These are phyloP conservation scores for Psittacus erithacus DNA, from an alignment of 2,113 vertebrate species.

Conservation along the genomic window DNA sequence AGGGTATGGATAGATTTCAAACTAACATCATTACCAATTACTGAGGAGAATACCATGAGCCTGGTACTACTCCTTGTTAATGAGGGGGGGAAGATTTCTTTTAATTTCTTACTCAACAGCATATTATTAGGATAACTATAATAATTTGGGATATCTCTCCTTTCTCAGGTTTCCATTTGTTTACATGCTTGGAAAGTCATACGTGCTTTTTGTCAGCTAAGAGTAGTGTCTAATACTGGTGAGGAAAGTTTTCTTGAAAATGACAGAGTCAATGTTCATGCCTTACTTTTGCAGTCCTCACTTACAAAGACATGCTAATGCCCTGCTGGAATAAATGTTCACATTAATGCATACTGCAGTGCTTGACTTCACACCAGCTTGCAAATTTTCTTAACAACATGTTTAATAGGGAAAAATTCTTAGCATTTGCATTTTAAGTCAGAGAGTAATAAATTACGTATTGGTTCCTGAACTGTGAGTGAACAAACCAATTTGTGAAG, in stretches of 20 bases:
- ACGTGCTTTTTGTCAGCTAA: rapidly evolving
- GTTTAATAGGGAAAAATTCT: background rate
- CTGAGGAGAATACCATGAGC: background rate
- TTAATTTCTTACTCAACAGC: background rate
- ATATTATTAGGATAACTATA: background rate
- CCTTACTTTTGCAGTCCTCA: background rate
- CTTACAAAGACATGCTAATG: background rate
- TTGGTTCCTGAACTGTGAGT: background rate
- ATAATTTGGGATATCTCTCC: background rate
- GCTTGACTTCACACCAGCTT: background rate
- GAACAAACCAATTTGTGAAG: background rate
- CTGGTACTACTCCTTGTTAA: background rate
- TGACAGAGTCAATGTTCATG: background rate
- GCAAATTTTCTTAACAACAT: background rate
- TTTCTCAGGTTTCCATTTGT: background rate
- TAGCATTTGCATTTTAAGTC: background rate
- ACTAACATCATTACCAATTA: background rate
- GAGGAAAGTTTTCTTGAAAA: background rate
- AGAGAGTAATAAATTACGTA: background rate
- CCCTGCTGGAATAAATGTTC: background rate
- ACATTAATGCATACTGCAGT: background rate
- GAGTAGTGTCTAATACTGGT: background rate
- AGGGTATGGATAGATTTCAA: background rate
- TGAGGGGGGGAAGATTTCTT: background rate
- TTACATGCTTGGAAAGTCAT: background rate